Evolutionary conservation across 2,888 invertebrate genomes (phyloP), one percentile per base, ranked within the genome.

Genomic region (Mythimna ferrago): DNA sequence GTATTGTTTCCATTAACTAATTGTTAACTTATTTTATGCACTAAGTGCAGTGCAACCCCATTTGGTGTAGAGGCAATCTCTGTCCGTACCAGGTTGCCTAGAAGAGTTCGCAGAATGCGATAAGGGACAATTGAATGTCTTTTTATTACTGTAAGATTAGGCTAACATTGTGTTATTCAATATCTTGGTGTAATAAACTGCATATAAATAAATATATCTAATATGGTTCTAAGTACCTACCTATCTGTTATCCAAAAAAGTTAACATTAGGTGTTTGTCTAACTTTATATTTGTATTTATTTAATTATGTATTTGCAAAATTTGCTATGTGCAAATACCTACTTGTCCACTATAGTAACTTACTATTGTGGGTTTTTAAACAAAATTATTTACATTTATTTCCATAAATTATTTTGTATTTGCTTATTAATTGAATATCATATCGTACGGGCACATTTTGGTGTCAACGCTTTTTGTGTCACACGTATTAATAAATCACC

Each of bases 401-500:
- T 65, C 26, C 7, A 58, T 67, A 5, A 38, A 68, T 67, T 53
- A 69, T 41, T 32, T 48, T 41, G 38, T 66, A 11, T 14, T 32
- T 73, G 64, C 19, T 53, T 56, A 57, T 65, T 76, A 81, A 76
- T 75, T 63, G 16, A 67, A 66, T 66, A 74, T 64, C 48, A 80
- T 80, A 53, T 26, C 53, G 19, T 64, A 61, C 38, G 44, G 44
- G 35, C 67, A 68, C 32, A 64, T 68, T 62, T 65, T 53, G 21
- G 38, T 65, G 44, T 69, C 64, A 62, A 64, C 51, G 64, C 41
- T 35, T 35, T n/a, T 56, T 64, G 38, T 63, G 54, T 44, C 66
- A 81, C 35, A 48, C 35, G 51, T 62, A 63, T 77, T 75, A 77
- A 77, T 77, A 75, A 66, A 77, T 77, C 81, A 77, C 66, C 77